Base-by-base conservation (phyloP, 2,113 vertebrate genomes). In the Clarias magur region DNA sequence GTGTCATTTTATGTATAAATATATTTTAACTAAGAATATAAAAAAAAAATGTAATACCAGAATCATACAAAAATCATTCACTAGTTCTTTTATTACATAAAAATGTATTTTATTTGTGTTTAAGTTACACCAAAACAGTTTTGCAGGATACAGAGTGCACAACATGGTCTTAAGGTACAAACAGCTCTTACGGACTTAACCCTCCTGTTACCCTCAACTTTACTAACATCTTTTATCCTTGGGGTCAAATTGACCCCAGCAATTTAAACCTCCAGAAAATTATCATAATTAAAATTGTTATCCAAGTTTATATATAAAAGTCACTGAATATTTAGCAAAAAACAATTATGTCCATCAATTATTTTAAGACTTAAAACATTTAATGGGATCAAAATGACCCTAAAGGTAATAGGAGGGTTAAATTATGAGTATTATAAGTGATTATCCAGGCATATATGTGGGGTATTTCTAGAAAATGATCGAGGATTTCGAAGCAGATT, bases 71-170 rank as follows among this genome's bases (percentile, higher is more conserved):
- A 21, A 65, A 82, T 48, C 30, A 48, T 23, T 48, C 60, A 65
- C 6, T 48, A 17, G 34, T 63, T 48, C 60, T 80, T 27, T 19
- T 2, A 19, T 42, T 27, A 15, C 17, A 34, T 25, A 85, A 23
- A 27, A 34, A 23, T 53, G 5, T 23, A n/a, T 9, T 81, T 80
- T 86, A 81, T 86, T 86, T 72, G 63, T n/a, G 12, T 80, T 86
- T 27, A 86, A 54, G 27, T 79, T 67, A 16, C 60, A 79, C 30
- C n/a, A 67, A 79, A 25, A 27, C 38, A 63, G 5, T 76, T 62
- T 38, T 54, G 27, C n/a, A 57, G 19, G 21, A 25, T 76, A 48
- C 21, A 75, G 56, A 73, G 27, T 59, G 21, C 53, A 25, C 6
- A 72, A 23, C 21, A 59, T 17, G 21, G 34, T 48, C 10, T 12